Percentiles rank a stretch among this genome's conserved stretches.
Evolutionary conservation across 2,888 invertebrate genomes (phyloP).

Genomic region (Melipona bicolor): DNA sequence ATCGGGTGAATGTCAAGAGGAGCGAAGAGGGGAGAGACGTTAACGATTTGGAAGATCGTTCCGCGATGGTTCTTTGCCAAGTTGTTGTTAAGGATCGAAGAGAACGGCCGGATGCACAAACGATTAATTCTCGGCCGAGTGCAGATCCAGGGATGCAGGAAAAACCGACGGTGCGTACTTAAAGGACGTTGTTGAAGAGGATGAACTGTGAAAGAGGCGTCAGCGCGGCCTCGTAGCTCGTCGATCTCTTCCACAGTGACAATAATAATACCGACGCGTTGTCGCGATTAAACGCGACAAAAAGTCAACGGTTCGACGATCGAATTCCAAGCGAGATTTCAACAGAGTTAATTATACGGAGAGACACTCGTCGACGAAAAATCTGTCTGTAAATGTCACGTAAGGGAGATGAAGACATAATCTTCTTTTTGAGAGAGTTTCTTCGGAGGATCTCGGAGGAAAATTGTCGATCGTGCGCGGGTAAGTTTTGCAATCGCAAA

Average conservation of each 20-base stretch:
- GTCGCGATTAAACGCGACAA: background rate
- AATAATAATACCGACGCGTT: background rate
- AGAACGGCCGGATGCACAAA: conserved; percentile 44
- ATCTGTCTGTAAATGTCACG: background rate
- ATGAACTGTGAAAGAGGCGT: conserved; percentile 34
- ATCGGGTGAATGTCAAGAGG: background rate
- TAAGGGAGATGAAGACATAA: background rate
- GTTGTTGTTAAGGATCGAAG: conserved; percentile 46
- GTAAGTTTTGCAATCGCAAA: background rate
- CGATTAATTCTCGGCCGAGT: conserved; percentile 56
- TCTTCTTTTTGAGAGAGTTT: background rate
- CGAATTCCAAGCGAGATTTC: background rate
- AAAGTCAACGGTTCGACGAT: background rate
- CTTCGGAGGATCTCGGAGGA: background rate
- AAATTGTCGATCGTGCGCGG: background rate
- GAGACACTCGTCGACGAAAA: background rate
- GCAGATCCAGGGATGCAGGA: conserved; percentile 55
- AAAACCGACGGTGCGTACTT: conserved; percentile 46
- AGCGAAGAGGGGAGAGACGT: background rate
- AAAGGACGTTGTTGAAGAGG: conserved; percentile 8
- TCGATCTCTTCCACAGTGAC: conserved; percentile 11
- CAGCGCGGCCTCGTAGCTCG: conserved; percentile 1
- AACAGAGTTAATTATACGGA: background rate
- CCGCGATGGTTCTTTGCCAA: conserved; percentile 22
- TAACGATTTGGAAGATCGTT: background rate